These are phyloP conservation scores for Bombus impatiens DNA, from an alignment of 1,140 invertebrate species.

Conservation along the genomic window DNA sequence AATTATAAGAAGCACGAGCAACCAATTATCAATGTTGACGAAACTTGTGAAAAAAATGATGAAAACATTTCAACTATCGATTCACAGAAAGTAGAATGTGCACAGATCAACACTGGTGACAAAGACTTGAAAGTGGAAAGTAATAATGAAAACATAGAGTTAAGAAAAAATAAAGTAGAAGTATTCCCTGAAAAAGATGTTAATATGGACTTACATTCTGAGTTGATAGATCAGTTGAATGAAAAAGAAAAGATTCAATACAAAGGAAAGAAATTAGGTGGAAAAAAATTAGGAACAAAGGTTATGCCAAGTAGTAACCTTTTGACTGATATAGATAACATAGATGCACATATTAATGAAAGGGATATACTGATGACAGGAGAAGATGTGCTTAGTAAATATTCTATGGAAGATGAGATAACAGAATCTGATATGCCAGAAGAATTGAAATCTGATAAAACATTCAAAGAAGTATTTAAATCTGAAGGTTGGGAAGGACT, in stretches of 20 bases:
- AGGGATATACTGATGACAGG: constrained; percentile 8
- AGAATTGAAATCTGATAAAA: constrained; percentile 79
- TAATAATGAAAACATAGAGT: neutral
- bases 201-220: neutral
- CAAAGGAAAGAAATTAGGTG: constrained; percentile 21
- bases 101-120: neutral
- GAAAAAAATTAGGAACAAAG: constrained; percentile 70
- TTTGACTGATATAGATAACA: constrained; percentile 38
- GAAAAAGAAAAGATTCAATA: neutral
- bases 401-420: constrained; percentile 45
- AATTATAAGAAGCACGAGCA: neutral
- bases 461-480: constrained; percentile 79
- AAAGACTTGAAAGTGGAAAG: neutral
- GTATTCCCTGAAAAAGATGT: neutral
- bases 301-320: neutral
- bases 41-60: constrained; percentile 13
- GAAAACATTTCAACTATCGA: constrained; percentile 21
- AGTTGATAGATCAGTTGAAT: neutral
- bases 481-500: constrained; percentile 76
- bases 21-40: neutral
- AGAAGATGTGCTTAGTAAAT: neutral
- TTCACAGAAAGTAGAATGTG: neutral
- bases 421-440: constrained; percentile 74
- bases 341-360: constrained; percentile 42
- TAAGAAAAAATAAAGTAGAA: neutral